Conservation (phyloP, 2,797 vertebrate genomes). For the Neoniphon sammara region DNA sequence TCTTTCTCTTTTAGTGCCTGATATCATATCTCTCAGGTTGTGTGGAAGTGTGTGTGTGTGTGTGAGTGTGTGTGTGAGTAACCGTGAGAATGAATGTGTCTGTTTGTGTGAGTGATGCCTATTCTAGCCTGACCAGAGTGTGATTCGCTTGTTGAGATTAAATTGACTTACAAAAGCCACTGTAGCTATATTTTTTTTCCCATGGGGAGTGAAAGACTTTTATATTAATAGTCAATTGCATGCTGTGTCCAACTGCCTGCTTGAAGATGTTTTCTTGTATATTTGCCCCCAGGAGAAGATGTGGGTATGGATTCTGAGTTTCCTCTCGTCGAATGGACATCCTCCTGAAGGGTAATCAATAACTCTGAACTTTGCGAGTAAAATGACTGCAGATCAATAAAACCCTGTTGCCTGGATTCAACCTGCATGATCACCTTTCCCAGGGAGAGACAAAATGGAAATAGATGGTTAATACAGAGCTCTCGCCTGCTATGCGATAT, state of each 20-base stretch:
- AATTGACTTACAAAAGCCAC: constrained; percentile 5
- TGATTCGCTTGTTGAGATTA: background rate
- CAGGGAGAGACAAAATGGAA: constrained; percentile 29
- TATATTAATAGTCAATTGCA: constrained; percentile 20
- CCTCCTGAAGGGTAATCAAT: constrained; percentile 65
- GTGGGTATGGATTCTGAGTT: constrained; percentile 43
- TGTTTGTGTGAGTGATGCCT: background rate
- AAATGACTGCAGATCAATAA: constrained; percentile 71
- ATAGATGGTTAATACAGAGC: constrained; percentile 13
- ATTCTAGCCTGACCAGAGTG: background rate
- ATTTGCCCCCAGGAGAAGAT: constrained; percentile 32
- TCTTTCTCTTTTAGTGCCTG: constrained; percentile 3
- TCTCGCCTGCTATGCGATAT: background rate
- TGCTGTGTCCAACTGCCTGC: constrained; percentile 9
- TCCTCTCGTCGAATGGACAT: constrained; percentile 54
- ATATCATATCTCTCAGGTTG: background rate
- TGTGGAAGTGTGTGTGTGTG: background rate
- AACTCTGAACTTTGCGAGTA: constrained; percentile 66
- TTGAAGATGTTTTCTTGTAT: constrained; percentile 43
- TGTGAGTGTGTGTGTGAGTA: background rate
- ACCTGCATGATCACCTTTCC: constrained; percentile 49
- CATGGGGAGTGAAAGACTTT: background rate
- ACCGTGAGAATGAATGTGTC: background rate
- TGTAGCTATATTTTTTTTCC: background rate
- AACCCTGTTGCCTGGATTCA: constrained; percentile 50